Evolutionary conservation across 2,113 vertebrate genomes (phyloP), one percentile per base, ranked within the genome.

Genomic region (Ptilorrhoa leucosticta): DNA sequence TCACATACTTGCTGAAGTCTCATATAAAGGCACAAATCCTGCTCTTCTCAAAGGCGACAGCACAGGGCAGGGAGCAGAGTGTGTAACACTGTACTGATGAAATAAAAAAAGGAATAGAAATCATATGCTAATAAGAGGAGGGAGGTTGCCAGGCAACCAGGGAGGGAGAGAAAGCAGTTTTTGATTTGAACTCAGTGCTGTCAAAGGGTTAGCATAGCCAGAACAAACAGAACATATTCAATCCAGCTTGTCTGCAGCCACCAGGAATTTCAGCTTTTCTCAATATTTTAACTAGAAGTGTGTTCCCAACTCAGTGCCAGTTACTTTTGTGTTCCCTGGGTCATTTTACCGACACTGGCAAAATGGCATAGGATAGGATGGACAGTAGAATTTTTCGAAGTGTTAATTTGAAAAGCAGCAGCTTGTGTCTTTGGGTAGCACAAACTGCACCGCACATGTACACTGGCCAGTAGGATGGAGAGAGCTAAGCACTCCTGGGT

Each of bases 21-120:
- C 75, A 83, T 40, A 90, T 26, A 83, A 76, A 85, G 85, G 93
- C 80, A 93, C 85, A 96, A 95, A 96, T 91, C 63, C 93, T 95
- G 82, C 78, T 70, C 87, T 66, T 93, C 91, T 96, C 75, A 87
- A 81, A 95, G 85, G 84, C 42, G 0, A 87, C 17, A 9, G 78
- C 71, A 28, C 87, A 86, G 82, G 79, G 92, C 82, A 95, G 44
- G 47, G 93, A 94, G 85, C 93, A 93, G 80, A 44, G 84, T 68
- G 42, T 91, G 66, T 44, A 91, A 90, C 91, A 77, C 75, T 77
- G 84, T 87, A 94, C 85, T 78, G 79, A 94, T 95, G 87, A 96
- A 96, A 96, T 97, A 95, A 96, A 96, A 96, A 95, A 96, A 95
- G 93, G 95, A 96, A 95, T 95, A 96, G 96, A 96, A 96, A 97